Conservation (phyloP, 2,113 vertebrate genomes). For the Sula dactylatra region DNA sequence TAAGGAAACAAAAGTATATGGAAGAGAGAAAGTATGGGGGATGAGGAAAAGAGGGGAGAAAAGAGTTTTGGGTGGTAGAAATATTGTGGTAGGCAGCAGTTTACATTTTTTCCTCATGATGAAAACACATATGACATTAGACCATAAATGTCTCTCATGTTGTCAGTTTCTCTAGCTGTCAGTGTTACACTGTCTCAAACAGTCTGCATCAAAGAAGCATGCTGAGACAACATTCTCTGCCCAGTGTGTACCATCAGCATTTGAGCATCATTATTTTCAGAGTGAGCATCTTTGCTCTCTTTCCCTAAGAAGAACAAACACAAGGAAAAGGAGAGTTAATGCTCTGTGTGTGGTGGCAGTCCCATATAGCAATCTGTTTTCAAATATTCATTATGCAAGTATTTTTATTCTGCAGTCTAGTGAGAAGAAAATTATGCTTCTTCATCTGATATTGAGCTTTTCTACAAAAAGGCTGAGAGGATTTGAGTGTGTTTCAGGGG, state of each 20-base stretch:
- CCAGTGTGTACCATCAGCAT: background rate
- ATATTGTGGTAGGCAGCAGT: background rate
- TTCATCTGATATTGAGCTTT: background rate
- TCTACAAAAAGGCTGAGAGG: background rate
- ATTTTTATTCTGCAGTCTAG: conserved; percentile 29
- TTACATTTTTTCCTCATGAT: background rate
- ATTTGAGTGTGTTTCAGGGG: background rate
- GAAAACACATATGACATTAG: background rate
- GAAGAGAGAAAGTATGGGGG: background rate
- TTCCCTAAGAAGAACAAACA: background rate
- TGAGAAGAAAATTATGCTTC: conserved; percentile 8
- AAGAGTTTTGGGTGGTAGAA: background rate
- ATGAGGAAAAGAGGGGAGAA: background rate
- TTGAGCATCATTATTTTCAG: background rate
- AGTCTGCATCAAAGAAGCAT: background rate
- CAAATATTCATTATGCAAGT: background rate
- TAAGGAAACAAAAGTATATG: background rate
- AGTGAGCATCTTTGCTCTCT: background rate
- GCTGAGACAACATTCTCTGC: background rate
- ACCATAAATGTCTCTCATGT: background rate
- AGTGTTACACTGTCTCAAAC: background rate
- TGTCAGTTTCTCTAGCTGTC: background rate
- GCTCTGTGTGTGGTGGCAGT: background rate
- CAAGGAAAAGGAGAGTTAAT: background rate
- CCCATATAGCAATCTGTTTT: background rate